phyloP scores from a whole-genome alignment of 2,113 vertebrate species.

The Phyllostomus discolor region DNA sequence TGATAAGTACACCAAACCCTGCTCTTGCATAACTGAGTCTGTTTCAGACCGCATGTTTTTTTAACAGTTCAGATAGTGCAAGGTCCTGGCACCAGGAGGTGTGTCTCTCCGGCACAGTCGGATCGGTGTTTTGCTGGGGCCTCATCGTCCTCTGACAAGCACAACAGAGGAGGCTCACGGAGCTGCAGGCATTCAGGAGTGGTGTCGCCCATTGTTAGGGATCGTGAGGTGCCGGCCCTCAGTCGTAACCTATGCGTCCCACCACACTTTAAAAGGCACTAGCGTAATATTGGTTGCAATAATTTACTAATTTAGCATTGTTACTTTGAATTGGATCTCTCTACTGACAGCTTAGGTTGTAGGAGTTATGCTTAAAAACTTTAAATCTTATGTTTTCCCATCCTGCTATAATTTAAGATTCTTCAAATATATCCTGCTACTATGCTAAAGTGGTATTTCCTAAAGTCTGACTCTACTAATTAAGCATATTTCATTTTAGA shows the following conservation, averaged over 20 bases:
- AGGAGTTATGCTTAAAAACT: slow-evolving; percentile 69
- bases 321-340: slow-evolving; percentile 51
- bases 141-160: not conserved
- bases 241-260: not conserved
- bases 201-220: rapidly evolving
- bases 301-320: not conserved
- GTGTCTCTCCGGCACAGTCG: not conserved
- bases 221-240: not conserved
- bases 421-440: slow-evolving; percentile 58
- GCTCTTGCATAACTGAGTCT: not conserved
- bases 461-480: slow-evolving; percentile 38
- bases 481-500: slow-evolving; percentile 60
- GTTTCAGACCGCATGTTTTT: not conserved
- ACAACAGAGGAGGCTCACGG: not conserved
- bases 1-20: not conserved
- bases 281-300: not conserved
- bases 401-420: slow-evolving; percentile 70
- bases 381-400: slow-evolving; percentile 65
- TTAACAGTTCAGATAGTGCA: not conserved
- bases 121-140: not conserved
- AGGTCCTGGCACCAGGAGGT: not conserved
- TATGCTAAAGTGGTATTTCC: slow-evolving; percentile 51
- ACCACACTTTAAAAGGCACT: not conserved
- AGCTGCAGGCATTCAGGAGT: not conserved
- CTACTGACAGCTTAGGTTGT: slow-evolving; percentile 60